A percentile compares a stretch with the other conserved stretches of the same genome.
phyloP scores from a whole-genome alignment of 2,113 vertebrate species.

The Ranitomeya variabilis region DNA sequence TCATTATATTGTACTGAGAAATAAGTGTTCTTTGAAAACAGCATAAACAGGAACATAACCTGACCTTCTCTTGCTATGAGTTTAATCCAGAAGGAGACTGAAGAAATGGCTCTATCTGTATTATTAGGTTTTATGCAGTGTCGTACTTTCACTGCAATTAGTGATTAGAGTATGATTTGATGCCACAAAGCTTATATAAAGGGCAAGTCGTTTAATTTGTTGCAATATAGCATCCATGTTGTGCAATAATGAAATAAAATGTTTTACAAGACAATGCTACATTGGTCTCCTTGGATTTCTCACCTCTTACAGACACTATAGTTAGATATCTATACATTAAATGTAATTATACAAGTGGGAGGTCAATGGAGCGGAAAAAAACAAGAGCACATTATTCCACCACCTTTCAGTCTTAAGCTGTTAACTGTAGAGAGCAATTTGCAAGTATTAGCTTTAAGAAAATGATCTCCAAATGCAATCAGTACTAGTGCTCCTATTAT shows the following conservation, averaged over 20 bases:
- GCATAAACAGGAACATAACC: not conserved
- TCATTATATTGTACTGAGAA: too few relatives aligned
- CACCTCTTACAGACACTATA: constrained; percentile 36
- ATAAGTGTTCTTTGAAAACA: not conserved
- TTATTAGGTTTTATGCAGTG: not conserved
- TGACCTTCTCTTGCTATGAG: too few relatives aligned
- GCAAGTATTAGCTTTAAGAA: constrained; percentile 48
- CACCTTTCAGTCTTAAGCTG: constrained; percentile 49
- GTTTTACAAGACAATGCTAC: constrained; percentile 46
- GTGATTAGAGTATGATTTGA: not conserved
- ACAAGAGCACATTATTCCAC: constrained; percentile 49
- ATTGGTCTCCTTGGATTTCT: constrained; percentile 19
- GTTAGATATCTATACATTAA: constrained; percentile 46
- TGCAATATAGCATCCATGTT: not conserved
- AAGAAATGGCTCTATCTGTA: not conserved
- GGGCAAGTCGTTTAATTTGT: not conserved
- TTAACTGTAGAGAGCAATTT: constrained; percentile 54
- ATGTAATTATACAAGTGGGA: constrained; percentile 53
- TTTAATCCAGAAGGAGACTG: not conserved
- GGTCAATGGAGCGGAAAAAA: constrained; percentile 43
- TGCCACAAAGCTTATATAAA: not conserved
- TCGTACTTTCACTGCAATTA: not conserved
- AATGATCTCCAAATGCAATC: constrained; percentile 49
- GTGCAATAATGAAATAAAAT: constrained; percentile 26
- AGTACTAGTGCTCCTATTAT: constrained; percentile 48